Evolutionary conservation across 2,797 vertebrate species (phyloP).

Genomic region (Pitangus sulphuratus): DNA sequence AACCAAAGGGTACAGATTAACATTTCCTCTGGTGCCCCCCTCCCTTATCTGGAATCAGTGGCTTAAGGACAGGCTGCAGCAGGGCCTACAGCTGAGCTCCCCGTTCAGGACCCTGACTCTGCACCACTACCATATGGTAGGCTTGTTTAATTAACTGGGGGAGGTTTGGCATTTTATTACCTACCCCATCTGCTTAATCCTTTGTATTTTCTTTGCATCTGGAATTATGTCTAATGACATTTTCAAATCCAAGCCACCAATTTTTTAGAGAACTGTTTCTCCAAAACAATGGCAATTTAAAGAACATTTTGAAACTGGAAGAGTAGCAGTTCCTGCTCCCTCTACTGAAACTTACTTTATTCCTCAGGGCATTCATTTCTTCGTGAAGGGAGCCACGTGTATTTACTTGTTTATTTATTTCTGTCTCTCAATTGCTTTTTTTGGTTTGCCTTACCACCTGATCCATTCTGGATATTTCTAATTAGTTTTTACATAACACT

Average conservation of each 20-base stretch:
- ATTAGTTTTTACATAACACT: neutral
- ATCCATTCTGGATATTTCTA: neutral
- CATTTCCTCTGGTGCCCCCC: neutral
- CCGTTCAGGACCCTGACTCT: neutral
- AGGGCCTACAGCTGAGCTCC: neutral
- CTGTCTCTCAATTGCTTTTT: neutral
- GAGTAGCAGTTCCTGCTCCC: neutral
- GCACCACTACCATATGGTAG: slow-evolving; percentile 8
- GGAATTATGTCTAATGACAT: neutral
- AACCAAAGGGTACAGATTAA: neutral
- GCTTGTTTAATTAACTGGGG: slow-evolving; percentile 20
- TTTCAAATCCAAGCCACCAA: neutral
- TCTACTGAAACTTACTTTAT: neutral
- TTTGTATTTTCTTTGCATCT: slow-evolving; percentile 27
- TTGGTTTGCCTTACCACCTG: neutral
- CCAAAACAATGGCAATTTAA: neutral
- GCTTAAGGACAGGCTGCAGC: neutral
- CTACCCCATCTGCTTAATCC: slow-evolving; percentile 14
- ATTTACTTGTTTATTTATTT: neutral
- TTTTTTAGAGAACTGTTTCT: neutral
- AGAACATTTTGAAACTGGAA: neutral
- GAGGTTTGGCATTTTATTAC: slow-evolving; percentile 41
- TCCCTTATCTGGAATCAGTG: neutral
- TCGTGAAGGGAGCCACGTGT: neutral
- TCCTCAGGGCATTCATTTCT: neutral